These are phyloP conservation scores for Belgica antarctica DNA, from an alignment of 2,888 invertebrate species.

Conservation along the genomic window DNA sequence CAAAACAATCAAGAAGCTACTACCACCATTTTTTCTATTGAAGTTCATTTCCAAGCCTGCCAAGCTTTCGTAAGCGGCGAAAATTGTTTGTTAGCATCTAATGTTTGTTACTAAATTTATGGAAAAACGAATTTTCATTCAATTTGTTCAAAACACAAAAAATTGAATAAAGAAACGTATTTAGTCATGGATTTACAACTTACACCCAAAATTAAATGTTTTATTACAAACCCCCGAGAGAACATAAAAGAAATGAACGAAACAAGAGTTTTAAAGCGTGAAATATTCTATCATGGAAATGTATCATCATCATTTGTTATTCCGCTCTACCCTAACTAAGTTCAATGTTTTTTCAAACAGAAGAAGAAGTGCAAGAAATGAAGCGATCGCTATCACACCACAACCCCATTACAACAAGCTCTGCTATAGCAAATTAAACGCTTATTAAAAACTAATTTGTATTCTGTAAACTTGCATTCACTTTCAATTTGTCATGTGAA, in stretches of 20 bases:
- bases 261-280: constrained; percentile 33
- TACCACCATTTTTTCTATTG: no score
- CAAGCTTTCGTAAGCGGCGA: no score
- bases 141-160: constrained; percentile 13
- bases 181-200: constrained; percentile 40
- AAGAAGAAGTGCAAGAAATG: background rate
- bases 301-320: constrained; percentile 44
- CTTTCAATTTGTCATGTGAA: constrained; percentile 24
- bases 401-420: background rate
- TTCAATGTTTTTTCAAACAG: constrained; percentile 6
- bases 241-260: background rate
- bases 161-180: constrained; percentile 20
- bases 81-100: background rate
- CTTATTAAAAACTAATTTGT: constrained; percentile 42
- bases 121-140: constrained; percentile 23
- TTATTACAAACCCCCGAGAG: background rate
- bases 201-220: constrained; percentile 34
- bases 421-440: constrained; percentile 34
- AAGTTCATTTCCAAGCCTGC: no score
- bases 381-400: constrained; percentile 30
- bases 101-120: constrained; percentile 12
- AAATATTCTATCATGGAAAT: constrained; percentile 35
- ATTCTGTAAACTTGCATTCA: constrained; percentile 14
- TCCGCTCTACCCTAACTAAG: constrained; percentile 28
- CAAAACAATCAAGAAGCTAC: no score